phyloP scores from a whole-genome alignment of 2,797 vertebrate species.

The Sebastes matsubarae region DNA sequence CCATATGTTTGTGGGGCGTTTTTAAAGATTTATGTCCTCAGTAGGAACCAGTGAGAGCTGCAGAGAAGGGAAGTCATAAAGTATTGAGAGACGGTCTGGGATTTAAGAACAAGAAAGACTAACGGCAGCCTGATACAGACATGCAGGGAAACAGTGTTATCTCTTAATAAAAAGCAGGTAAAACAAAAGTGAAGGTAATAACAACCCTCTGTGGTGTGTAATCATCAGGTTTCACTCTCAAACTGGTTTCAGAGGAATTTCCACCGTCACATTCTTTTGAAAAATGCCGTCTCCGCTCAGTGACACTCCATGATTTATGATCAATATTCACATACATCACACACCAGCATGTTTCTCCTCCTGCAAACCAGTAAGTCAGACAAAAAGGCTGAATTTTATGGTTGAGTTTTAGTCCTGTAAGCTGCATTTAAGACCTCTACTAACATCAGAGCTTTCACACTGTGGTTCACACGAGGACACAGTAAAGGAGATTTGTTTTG shows the following conservation, averaged over 20 bases:
- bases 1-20: background rate
- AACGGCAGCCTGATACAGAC: background rate
- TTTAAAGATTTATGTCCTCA: background rate
- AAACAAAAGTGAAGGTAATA: background rate
- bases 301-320: slow-evolving; percentile 2
- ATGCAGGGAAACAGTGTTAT: background rate
- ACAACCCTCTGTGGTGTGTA: background rate
- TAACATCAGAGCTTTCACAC: background rate
- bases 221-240: slow-evolving; percentile 22
- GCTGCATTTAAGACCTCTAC: background rate
- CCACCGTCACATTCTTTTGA: background rate
- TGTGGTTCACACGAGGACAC: background rate
- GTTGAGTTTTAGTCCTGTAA: background rate
- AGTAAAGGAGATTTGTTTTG: background rate
- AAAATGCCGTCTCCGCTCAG: background rate
- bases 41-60: background rate
- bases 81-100: background rate
- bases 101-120: background rate
- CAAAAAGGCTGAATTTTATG: background rate
- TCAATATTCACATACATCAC: background rate
- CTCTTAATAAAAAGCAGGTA: background rate
- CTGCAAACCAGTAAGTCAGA: background rate
- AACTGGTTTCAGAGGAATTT: slow-evolving; percentile 56
- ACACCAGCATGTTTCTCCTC: background rate
- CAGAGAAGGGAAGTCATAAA: background rate